Conservation (phyloP, 2,113 vertebrate species). For the Psittacus erithacus region DNA sequence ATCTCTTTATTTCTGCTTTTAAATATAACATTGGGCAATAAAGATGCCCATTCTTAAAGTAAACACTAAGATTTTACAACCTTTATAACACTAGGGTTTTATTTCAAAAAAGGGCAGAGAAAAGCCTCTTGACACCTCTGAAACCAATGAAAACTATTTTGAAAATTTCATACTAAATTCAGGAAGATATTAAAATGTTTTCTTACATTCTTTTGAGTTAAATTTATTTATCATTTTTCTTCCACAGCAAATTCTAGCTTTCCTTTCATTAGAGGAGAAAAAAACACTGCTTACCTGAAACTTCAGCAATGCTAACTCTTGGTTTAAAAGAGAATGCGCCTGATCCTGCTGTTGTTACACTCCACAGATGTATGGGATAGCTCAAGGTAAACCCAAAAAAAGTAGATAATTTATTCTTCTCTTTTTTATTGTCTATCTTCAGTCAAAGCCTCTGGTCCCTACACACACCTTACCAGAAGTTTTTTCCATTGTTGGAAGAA, state of each 20-base stretch:
- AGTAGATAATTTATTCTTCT: neutral
- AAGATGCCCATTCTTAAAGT: neutral
- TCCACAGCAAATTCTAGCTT: neutral
- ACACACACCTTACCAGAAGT: neutral
- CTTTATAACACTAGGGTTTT: neutral
- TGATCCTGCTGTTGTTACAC: neutral
- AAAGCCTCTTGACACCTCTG: neutral
- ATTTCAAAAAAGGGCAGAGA: neutral
- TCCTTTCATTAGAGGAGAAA: neutral
- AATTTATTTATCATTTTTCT: neutral
- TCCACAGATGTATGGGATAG: neutral
- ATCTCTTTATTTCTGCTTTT: neutral
- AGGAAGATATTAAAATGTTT: neutral
- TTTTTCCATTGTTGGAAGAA: neutral
- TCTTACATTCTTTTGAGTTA: neutral
- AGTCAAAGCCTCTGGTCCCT: neutral
- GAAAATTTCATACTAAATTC: neutral
- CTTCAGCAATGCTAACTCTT: neutral
- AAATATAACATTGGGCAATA: accelerated
- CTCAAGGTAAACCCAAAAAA: neutral
- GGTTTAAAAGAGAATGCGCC: neutral
- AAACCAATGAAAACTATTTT: neutral
- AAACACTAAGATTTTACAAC: neutral
- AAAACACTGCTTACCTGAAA: neutral
- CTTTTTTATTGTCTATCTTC: neutral